Evolutionary conservation across 2,797 vertebrate genomes (phyloP), one percentile per base, ranked within the genome.

Genomic region (Pseudomugil tenellus): DNA sequence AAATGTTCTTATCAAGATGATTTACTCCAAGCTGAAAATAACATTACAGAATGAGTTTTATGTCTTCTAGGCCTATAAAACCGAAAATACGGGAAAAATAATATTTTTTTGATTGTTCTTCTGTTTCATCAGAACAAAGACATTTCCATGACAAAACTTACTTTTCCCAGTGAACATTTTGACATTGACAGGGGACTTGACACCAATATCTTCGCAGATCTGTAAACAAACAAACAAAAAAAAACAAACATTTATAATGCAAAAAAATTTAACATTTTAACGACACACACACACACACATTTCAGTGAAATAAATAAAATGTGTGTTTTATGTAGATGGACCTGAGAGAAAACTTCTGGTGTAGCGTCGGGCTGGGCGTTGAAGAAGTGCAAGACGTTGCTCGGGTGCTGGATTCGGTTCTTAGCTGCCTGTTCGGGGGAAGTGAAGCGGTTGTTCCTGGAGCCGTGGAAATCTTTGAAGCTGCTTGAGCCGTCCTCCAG

Each of bases 81-180:
- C 29, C 29, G 3, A 31, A 31, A 31, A 3, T 31, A 31, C 29
- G 6, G 29, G 29, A 31, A 31, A n/a, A n/a, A n/a, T n/a, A n/a
- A 32, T 9, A 32, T 32, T 7, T 32, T 9, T 32, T 32, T 32
- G 31, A 32, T 8, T n/a, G 17, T 9, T 21, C 46, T 48, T 46
- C n/a, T 48, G 19, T 10, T 48, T 48, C n/a, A 17, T 48, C 10
- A 35, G 4, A 35, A 11, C 34, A 13, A 34, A 34, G 11, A 34
- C 32, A 41, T 17, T 39, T 39, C 35, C 35, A 39, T 14, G 17
- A 32, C 58, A 32, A 9, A 23, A 88, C 96, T 95, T 90, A 98
- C 97, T 96, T 89, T 98, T 98, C 76, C 97, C 97, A 41, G 96
- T 96, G 89, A 98, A 98, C 67, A 98, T 93, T 81, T 98, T 98